Evolutionary conservation across 1,140 invertebrate species (phyloP).

Genomic region (Drosophila nikananu): DNA sequence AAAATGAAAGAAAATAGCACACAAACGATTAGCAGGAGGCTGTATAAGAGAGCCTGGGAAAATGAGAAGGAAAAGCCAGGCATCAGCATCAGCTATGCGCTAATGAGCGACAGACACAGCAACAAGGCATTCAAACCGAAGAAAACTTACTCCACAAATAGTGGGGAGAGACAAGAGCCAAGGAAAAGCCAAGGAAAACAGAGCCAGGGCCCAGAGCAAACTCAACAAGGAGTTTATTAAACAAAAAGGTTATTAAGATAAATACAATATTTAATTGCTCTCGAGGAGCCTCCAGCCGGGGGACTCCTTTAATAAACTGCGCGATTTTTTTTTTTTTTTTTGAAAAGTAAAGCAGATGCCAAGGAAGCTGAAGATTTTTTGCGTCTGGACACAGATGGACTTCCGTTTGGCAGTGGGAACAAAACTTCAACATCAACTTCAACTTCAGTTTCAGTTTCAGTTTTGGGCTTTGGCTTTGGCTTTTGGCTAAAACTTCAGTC

Average conservation of each 20-base stretch:
- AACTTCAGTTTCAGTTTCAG: conserved; percentile 28
- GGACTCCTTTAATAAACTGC: conserved; percentile 15
- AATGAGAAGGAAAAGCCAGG: not conserved
- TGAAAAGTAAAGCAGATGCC: conserved; percentile 10
- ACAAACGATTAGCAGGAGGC: conserved; percentile 19
- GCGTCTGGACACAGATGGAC: conserved; percentile 31
- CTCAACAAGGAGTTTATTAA: conserved; percentile 45
- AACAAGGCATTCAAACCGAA: conserved; percentile 15
- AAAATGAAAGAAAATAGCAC: conserved; percentile 2
- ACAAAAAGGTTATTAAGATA: conserved; percentile 55
- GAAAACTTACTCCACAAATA: conserved; percentile 45
- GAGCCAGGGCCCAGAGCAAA: not conserved
- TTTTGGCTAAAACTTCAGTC: conserved; percentile 33
- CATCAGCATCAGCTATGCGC: conserved; percentile 19
- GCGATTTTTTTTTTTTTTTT: too few species aligned
- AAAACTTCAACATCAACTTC: conserved; percentile 25
- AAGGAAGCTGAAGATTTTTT: conserved; percentile 11
- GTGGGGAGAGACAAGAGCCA: not conserved
- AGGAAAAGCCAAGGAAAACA: not conserved
- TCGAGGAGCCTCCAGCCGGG: not conserved
- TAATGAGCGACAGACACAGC: conserved; percentile 47
- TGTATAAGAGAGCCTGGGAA: not conserved
- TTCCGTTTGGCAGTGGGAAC: not conserved
- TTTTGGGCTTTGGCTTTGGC: conserved; percentile 24
- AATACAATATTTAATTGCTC: conserved; percentile 52